Base-by-base conservation (phyloP, 2,888 invertebrate genomes). In the Cataglyphis rosenhaueri region DNA sequence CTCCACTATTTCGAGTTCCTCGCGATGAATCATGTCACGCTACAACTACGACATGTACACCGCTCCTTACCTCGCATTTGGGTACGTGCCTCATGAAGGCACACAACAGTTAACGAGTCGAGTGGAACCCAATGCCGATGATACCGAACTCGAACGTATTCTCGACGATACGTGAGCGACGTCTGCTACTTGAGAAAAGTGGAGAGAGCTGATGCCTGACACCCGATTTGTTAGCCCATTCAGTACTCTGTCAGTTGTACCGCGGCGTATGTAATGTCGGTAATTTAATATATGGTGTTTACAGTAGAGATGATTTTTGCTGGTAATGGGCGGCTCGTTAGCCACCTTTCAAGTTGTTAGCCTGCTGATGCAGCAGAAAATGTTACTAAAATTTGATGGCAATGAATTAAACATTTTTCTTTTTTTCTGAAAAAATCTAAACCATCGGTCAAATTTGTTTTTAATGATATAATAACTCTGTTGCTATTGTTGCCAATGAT, bases 21-120 rank as follows among this genome's bases (percentile, higher is more conserved):
- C 86, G 88, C 87, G 88, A 90, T 90, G 90, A 88, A 90, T 89
- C 89, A 90, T 64, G 87, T 79, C 75, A 62, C 76, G 15, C 81
- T 68, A 74, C 85, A 81, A 81, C 29, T 29, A 29, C 81, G 21
- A 64, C 68, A 76, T 48, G 44, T 48, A 29, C 41, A 76, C 73
- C 44, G 10, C 18, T 41, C 12, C 41, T 64, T 32, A 44, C 29
- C 55, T 41, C 52, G 35, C 59, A 21, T 32, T 59, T 70, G 59
- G 61, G 79, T 55, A 57, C 32, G 84, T 64, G 35, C 25, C 79
- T 59, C 68, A 8, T 52, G 38, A 70, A 61, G 76, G 57, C 70
- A 29, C 29, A 29, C 84, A 84, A 85, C 83, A 75, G 48, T 83
- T 83, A 85, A 89, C 88, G 87, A 85, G 83, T 75, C 76, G 79